Evolutionary conservation across 1,140 invertebrate genomes (phyloP).

Genomic region (Aleiodes sp.): DNA sequence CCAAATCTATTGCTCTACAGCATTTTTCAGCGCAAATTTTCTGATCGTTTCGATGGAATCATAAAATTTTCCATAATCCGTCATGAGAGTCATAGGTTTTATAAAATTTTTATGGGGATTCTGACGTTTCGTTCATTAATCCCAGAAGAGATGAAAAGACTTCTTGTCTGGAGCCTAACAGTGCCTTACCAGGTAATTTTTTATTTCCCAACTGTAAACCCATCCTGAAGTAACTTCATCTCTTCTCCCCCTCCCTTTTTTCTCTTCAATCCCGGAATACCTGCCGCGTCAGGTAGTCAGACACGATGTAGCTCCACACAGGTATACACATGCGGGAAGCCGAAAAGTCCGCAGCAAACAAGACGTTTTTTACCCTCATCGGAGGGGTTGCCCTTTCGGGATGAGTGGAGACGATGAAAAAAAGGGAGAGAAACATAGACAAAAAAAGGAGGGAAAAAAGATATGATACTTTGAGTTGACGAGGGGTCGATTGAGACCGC

Average conservation of each 20-base stretch:
- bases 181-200: slow-evolving; percentile 21
- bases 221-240: background rate
- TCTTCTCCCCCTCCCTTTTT: background rate
- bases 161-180: slow-evolving; percentile 19
- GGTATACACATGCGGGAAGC: slow-evolving; percentile 21
- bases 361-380: slow-evolving; percentile 28
- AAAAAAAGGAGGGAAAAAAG: slow-evolving; percentile 8
- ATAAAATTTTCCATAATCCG: too few species aligned
- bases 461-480: slow-evolving; percentile 21
- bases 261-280: slow-evolving; percentile 19
- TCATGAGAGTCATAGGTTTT: too few species aligned
- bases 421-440: background rate
- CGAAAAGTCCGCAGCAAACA: slow-evolving; percentile 37
- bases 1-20: too few species aligned
- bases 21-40: too few species aligned
- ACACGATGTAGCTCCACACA: background rate
- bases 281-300: slow-evolving; percentile 27
- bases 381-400: background rate
- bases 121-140: too few species aligned
- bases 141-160: too few species aligned
- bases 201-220: slow-evolving; percentile 1
- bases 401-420: background rate
- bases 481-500: slow-evolving; percentile 15
- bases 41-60: too few species aligned
- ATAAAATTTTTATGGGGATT: too few species aligned